Base-by-base conservation (phyloP, 1,140 invertebrate genomes). In the Saccostrea cuccullata region DNA sequence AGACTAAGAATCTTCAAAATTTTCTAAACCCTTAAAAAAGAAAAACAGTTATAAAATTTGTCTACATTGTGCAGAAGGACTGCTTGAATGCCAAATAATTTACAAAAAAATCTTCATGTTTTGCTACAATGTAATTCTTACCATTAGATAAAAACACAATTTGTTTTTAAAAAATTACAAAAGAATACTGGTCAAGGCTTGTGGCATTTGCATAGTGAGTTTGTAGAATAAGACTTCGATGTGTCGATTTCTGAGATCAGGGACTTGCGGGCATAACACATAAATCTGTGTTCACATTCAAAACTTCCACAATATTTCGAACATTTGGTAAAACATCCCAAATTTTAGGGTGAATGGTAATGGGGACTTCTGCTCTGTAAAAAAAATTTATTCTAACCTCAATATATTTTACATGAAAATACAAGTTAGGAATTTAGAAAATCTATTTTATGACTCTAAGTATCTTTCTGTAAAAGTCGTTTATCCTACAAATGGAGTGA, bases 301-400 rank as follows among this genome's bases (percentile, higher is more conserved):
- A 87, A 70, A 92, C 91, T 90, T 94, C 93, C 40, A 94, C 77
- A 36, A 94, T 88, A 90, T 89, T 91, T 36, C 93, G 88, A 9
- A 93, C 91, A 67, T 92, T 94, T 8, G 93, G 93, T 77, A 94
- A 93, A 17, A 89, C 89, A 82, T 93, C 93, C 86, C 88, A 91
- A 12, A 94, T 92, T 84, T 89, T 91, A 82, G 92, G 92, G 30
- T 92, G 73, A 36, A 84, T 85, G 20, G 92, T 93, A 47, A 93
- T 88, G 1, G 92, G 91, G 15, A 90, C 89, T 60, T 89, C 84
- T 47, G 88, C 89, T 73, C 93, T 93, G 91, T 47, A 90, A 89
- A 84, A 89, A 90, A 26, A n/a, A 84, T 40, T 55, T 23, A 8
- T 40, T 55, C 5, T 83, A 64, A n/a, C 17, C 3, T 64, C 5